Conservation (phyloP, 2,113 vertebrate genomes). For the Stigmatopora argus region DNA sequence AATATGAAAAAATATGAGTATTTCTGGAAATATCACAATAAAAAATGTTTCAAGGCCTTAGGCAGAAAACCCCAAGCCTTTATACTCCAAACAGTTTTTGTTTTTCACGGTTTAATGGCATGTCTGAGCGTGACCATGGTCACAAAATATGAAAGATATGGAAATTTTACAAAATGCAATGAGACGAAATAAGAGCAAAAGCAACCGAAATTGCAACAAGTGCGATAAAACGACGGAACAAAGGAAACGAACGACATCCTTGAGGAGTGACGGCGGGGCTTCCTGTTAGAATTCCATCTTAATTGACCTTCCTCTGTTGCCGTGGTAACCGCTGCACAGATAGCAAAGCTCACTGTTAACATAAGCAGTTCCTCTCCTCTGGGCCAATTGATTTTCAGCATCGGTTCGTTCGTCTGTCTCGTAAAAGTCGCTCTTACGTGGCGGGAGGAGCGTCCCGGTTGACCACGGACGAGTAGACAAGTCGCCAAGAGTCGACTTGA, state of each 20-base stretch:
- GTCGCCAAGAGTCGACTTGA: slow-evolving; percentile 36
- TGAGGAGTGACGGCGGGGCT: slow-evolving; percentile 28
- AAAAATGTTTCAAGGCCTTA: too few species aligned
- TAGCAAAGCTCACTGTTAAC: slow-evolving; percentile 40
- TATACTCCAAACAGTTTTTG: slow-evolving; percentile 6
- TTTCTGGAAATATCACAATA: too few species aligned
- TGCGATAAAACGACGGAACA: slow-evolving; percentile 14
- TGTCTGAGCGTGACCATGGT: slow-evolving; percentile 1
- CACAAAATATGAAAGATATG: neutral
- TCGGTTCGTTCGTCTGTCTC: slow-evolving; percentile 19
- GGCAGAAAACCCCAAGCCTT: too few species aligned
- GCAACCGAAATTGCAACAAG: slow-evolving; percentile 10
- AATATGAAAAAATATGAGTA: too few species aligned
- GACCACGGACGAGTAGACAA: slow-evolving; percentile 16
- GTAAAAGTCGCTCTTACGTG: slow-evolving; percentile 13
- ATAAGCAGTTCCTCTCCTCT: slow-evolving; percentile 31
- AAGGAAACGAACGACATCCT: slow-evolving; percentile 21
- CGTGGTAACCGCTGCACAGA: slow-evolving; percentile 42
- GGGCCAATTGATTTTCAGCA: slow-evolving; percentile 38
- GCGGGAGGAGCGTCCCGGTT: neutral
- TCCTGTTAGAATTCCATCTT: slow-evolving; percentile 63
- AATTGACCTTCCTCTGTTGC: slow-evolving; percentile 57
- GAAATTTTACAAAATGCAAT: neutral
- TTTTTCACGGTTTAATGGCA: slow-evolving; percentile 15
- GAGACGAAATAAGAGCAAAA: neutral